Base-by-base conservation (phyloP, 1,140 invertebrate species). In the Tetramorium parvispinum region DNA sequence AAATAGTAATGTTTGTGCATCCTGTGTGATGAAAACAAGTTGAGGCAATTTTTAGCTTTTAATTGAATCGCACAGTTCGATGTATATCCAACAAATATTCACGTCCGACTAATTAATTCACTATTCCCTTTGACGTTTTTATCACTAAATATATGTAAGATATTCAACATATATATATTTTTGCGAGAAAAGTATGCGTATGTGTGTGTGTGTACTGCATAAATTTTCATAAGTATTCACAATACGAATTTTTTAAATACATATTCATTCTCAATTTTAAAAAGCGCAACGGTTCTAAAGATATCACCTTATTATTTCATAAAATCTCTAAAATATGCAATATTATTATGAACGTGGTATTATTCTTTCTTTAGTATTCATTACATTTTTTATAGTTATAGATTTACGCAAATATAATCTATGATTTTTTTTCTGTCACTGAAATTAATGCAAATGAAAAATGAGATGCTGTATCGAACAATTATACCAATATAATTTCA, bases 31-130 rank as follows among this genome's bases (percentile, higher is more conserved):
- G 68, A 88, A 77, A 89, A 89, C 68, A 75, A 57, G 32, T 57
- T 78, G 82, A 83, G 82, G 85, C 53, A 37, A 76, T 76, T 90
- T 91, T 90, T 88, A 91, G 86, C 87, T 91, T 88, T 91, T 90
- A 91, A 91, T 91, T 91, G 78, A 85, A 90, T 88, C 68, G 49
- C 68, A 46, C 78, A 57, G 13, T 75, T 8, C 43, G 16, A 32
- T 57, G n/a, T 75, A 57, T 57, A 16, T 16, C n/a, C 32, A 57
- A 75, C 57, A 57, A 75, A 55, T 37, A 51, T 5, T 57, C 32
- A 59, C 53, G 71, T 71, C 55, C 32, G 40, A 89, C 53, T 89
- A 89, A 89, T 89, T 86, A 86, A 89, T 88, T 13, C 21, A 57
- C 37, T 24, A 18, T 43, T 57, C 7, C 0, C 7, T 75, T 81